Percentiles rank a stretch among this genome's conserved stretches.
Evolutionary conservation across 2,113 vertebrate species (phyloP).

Genomic region (Lontra canadensis): DNA sequence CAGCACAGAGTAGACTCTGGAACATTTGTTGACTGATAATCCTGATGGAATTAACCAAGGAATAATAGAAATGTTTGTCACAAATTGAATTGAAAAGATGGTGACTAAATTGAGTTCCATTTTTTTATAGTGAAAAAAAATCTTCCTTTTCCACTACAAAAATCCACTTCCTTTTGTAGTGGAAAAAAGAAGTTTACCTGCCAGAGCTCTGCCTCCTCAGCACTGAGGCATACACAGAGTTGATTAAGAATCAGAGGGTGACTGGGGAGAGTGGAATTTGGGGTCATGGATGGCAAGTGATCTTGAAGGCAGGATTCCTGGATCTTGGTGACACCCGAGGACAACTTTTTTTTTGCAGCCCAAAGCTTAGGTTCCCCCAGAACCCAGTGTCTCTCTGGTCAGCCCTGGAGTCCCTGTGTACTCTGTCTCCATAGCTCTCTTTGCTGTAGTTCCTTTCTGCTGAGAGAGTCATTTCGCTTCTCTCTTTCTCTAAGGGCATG

Average conservation of each 20-base stretch:
- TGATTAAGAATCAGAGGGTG: not conserved
- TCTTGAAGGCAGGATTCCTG: not conserved
- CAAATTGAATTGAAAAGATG: not conserved
- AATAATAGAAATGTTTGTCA: not conserved
- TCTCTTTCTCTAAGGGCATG: not conserved
- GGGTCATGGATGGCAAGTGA: not conserved
- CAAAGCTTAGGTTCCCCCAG: not conserved
- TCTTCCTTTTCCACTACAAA: not conserved
- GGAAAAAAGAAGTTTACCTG: not conserved
- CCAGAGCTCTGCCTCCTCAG: not conserved
- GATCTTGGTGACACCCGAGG: not conserved
- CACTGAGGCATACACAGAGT: not conserved
- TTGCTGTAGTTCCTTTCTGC: not conserved
- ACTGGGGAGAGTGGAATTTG: not conserved
- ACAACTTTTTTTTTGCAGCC: not conserved
- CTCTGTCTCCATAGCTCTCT: not conserved
- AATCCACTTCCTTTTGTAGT: not conserved
- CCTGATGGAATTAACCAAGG: not conserved
- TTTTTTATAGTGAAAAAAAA: not conserved
- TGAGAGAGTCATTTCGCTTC: not conserved
- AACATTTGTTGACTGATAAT: not conserved
- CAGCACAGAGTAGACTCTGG: not conserved
- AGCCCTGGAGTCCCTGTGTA: not conserved
- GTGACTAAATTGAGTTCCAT: not conserved
- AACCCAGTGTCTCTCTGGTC: not conserved